Percentiles rank a stretch among this genome's conserved stretches.
These are phyloP conservation scores for Myzus persicae DNA, from an alignment of 1,140 invertebrate genomes.

Conservation along the genomic window DNA sequence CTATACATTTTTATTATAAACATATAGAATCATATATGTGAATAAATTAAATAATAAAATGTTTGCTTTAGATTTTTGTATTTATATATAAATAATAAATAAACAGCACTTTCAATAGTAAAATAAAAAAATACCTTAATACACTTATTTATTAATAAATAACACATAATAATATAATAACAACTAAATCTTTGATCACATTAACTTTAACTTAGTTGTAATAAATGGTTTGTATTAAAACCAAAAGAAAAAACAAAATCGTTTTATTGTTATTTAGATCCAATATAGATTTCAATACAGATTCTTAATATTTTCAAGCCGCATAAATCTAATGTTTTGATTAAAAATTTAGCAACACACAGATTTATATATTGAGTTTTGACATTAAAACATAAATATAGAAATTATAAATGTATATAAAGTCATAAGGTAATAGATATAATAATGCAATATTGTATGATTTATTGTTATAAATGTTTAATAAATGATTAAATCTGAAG, in stretches of 20 bases:
- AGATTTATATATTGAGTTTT: neutral
- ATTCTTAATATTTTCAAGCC: neutral
- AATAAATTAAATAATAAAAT: neutral
- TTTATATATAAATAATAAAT: neutral
- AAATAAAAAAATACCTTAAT: neutral
- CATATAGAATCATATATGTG: neutral
- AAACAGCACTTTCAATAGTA: neutral
- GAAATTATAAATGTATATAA: neutral
- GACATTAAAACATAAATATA: neutral
- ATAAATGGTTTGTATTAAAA: neutral
- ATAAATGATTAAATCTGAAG: neutral
- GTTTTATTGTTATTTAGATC: neutral
- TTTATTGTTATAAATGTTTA: neutral
- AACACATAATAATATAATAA: neutral
- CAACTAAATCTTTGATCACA: neutral
- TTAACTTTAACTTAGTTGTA: neutral
- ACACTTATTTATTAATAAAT: neutral
- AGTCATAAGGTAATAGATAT: neutral
- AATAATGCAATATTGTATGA: neutral
- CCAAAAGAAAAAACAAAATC: neutral
- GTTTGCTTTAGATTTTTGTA: neutral
- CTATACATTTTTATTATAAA: neutral
- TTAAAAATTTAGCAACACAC: neutral
- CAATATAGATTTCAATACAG: neutral
- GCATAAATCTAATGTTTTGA: neutral